A percentile compares a stretch with the other conserved stretches of the same genome.
These are phyloP conservation scores for Stenotaenia linearis DNA, from an alignment of 2,888 invertebrate species.

Conservation along the genomic window DNA sequence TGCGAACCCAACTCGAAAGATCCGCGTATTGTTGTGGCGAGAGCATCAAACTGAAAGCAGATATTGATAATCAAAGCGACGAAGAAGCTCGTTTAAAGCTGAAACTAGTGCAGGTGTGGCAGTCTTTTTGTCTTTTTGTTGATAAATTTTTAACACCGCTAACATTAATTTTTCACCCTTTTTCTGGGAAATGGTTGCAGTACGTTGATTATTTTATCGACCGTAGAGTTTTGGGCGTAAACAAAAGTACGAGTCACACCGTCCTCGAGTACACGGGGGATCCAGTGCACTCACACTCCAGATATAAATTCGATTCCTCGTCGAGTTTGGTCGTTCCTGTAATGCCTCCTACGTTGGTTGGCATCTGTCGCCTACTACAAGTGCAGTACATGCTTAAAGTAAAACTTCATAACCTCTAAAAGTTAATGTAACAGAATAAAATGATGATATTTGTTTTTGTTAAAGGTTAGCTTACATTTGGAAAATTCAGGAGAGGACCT, in stretches of 20 bases:
- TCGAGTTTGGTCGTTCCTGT: slow-evolving; percentile 63
- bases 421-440: too few species aligned
- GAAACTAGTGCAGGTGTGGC: slow-evolving; percentile 55
- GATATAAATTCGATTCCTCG: slow-evolving; percentile 62
- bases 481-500: slow-evolving; percentile 65
- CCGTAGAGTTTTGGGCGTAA: slow-evolving; percentile 65
- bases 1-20: slow-evolving; percentile 63
- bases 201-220: slow-evolving; percentile 70
- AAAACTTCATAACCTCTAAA: too few species aligned
- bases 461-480: slow-evolving; percentile 62
- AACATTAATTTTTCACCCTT: not conserved
- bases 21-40: slow-evolving; percentile 70
- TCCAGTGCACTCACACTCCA: slow-evolving; percentile 57
- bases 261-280: slow-evolving; percentile 67
- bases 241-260: slow-evolving; percentile 61
- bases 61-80: slow-evolving; percentile 64
- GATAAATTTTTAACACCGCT: not conserved
- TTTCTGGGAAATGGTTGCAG: slow-evolving; percentile 46
- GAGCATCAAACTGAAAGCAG: slow-evolving; percentile 61
- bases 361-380: slow-evolving; percentile 64
- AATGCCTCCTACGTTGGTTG: slow-evolving; percentile 67
- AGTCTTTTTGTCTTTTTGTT: too few species aligned
- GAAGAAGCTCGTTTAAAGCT: slow-evolving; percentile 56
- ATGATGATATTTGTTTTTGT: too few species aligned
- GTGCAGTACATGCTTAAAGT: slow-evolving; percentile 69